Evolutionary conservation across 2,797 vertebrate genomes (phyloP), one percentile per base, ranked within the genome.

Genomic region (Aeoliscus strigatus): DNA sequence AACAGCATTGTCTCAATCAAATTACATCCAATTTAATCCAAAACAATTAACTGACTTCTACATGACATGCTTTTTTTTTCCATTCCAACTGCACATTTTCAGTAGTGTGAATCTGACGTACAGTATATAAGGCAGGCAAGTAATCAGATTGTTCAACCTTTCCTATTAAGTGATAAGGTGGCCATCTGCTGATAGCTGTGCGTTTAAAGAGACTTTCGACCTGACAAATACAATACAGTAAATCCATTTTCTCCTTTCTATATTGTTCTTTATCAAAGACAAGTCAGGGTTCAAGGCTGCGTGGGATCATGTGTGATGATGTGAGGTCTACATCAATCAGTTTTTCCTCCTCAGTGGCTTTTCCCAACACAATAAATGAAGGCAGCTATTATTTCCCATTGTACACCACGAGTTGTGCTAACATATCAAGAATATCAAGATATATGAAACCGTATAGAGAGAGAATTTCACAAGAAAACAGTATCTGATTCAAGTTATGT

Each of bases 161-260:
- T 62, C 52, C 64, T 42, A 69, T 80, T 74, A 75, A 80, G 66
- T 77, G 72, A 83, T 73, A 77, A 75, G 61, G 48, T 39, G 55
- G 40, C 57, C 60, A 51, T 60, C 46, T 51, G 40, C 52, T 52
- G 39, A 65, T 50, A 70, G 55, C 45, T 49, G 42, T 42, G 48
- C 59, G 63, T 69, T 60, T 53, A 56, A 51, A 69, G 49, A 58
- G 53, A 55, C 35, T 30, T 13, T 12, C 49, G 31, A 23, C n/a
- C 17, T 40, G 57, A 60, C 57, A 70, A 75, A 80, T 47, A 54
- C 39, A 36, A 66, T 27, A 28, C 38, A 39, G 51, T 47, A 56
- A 39, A 53, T 62, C 27, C 31, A 52, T 35, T 52, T 55, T 49
- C 41, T 66, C 38, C 27, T 15, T 29, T 35, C 41, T 36, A 27